Conservation (phyloP, 30 jellyfish, hydroid and myxozoan genomes). For the Hydractinia echinata region DNA sequence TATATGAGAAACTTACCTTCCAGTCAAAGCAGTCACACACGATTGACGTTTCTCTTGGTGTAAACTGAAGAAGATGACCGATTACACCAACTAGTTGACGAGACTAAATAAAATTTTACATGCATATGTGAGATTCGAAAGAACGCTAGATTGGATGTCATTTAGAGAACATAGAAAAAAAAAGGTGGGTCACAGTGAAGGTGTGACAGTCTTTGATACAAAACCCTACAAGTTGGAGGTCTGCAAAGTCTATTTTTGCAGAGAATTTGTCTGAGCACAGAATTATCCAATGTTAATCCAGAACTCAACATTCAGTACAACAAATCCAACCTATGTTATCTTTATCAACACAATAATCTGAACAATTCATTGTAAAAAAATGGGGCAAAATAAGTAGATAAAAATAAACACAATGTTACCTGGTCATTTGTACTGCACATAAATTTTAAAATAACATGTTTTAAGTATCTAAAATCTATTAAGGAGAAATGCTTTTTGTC, state of each 20-base stretch:
- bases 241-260: too few relatives aligned
- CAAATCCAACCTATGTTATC: too few relatives aligned
- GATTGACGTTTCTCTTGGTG: slow-evolving; percentile 71
- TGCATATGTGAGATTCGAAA: too few relatives aligned
- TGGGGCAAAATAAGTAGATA: background rate
- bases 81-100: slow-evolving; percentile 93
- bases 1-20: slow-evolving; percentile 45
- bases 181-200: background rate
- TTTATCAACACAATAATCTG: background rate
- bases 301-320: too few relatives aligned
- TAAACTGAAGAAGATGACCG: slow-evolving; percentile 83
- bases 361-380: background rate
- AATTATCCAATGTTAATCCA: too few relatives aligned
- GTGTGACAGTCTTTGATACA: too few relatives aligned
- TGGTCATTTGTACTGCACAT: slow-evolving; percentile 99
- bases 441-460: slow-evolving; percentile 82
- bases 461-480: slow-evolving; percentile 55
- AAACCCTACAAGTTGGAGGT: too few relatives aligned
- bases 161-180: background rate
- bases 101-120: slow-evolving; percentile 50
- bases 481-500: background rate
- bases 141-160: background rate
- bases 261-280: too few relatives aligned
- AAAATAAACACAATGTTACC: slow-evolving; percentile 38
- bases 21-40: slow-evolving; percentile 77